Conservation (phyloP, 2,797 vertebrate genomes). For the Lindbergichthys nudifrons region DNA sequence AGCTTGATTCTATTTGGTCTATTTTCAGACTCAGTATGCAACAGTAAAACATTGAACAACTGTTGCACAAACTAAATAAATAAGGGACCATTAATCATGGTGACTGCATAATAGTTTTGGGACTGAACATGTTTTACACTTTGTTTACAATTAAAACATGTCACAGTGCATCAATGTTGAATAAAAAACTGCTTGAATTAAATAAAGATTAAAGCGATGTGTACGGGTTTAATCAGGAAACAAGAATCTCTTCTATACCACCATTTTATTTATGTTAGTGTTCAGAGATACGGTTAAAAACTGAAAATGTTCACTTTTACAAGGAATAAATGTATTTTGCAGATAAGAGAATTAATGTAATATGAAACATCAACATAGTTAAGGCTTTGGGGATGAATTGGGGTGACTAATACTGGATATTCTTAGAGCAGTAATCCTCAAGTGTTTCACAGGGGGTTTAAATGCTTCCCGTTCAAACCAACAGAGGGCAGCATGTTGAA, state of each 20-base stretch:
- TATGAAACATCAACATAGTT: neutral
- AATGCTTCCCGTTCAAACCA: slow-evolving; percentile 34
- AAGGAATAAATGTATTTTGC: neutral
- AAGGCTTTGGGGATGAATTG: neutral
- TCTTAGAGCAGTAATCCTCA: too few species aligned
- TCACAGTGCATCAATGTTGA: neutral
- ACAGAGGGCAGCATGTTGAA: slow-evolving; percentile 62
- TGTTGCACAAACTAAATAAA: accelerated
- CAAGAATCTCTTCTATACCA: too few species aligned
- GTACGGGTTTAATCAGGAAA: neutral
- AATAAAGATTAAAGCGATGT: neutral
- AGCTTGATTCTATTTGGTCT: neutral
- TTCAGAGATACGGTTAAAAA: too few species aligned
- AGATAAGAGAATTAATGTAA: neutral
- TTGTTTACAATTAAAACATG: neutral
- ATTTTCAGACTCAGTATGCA: neutral
- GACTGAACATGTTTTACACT: neutral
- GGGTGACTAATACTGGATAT: too few species aligned
- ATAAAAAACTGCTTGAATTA: neutral
- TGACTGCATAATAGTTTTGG: neutral
- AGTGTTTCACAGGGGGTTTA: neutral
- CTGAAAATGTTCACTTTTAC: neutral
- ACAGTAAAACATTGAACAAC: too few species aligned
- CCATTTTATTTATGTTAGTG: too few species aligned
- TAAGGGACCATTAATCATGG: neutral